Base-by-base conservation (phyloP, 2,113 vertebrate genomes). In the Orientallactaga bullata region DNA sequence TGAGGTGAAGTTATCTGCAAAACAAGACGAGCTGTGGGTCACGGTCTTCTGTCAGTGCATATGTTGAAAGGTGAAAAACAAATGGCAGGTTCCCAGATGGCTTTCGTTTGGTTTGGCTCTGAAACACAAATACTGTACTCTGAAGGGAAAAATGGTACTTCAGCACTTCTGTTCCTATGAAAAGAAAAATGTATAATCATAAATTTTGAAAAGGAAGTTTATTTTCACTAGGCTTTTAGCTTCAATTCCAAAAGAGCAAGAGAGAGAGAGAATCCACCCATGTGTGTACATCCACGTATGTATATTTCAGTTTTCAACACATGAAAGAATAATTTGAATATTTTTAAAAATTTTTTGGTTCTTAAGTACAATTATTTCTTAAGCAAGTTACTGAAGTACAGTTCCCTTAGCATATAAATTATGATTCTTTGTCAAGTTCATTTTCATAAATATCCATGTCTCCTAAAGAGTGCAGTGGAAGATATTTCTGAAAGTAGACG, bases 91-190 rank as follows among this genome's bases (percentile, higher is more conserved):
- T 90, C 63, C 95, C 92, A 95, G 83, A 92, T 92, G 88, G 89
- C 86, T 81, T 91, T 69, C 83, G 86, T 97, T 95, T 97, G 72
- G 32, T 89, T 93, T 95, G 89, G 79, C 83, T 93, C 84, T 55
- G 65, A 89, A 96, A 90, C 35, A 94, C 55, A 93, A 95, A 96
- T 80, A 81, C 39, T 60, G 2, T 55, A 86, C 76, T 92, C 42
- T 84, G 87, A 81, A 32, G 78, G n/a, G 39, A 18, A 95, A 95
- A 96, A 80, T 68, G 39, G 73, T 63, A 92, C 90, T 92, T 96
- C 68, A 93, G 51, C 69, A 87, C 94, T 96, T 95, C 89, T 93
- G 17, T 90, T 95, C 58, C 72, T 72, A 89, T 81, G 77, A 39
- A 20, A 88, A 47, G 47, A 87, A 84, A 87, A 74, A 71, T 58